Evolutionary conservation across 1,140 invertebrate species (phyloP).

Genomic region (Caenorhabditis tropicalis): DNA sequence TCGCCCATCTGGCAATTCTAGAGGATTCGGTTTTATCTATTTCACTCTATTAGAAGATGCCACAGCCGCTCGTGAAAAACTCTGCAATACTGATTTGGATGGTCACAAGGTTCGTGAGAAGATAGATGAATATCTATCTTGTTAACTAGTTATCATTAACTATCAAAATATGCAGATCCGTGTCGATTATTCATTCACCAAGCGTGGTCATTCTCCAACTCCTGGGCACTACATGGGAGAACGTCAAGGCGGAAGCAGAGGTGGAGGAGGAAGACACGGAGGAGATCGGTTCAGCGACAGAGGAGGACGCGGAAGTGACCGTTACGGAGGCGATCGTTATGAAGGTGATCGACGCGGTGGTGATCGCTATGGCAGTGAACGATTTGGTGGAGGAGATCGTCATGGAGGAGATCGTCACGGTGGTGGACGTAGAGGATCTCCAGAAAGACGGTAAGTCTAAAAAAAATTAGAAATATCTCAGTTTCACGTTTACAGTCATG

Average conservation of each 20-base stretch:
- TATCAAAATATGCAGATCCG: constrained; percentile 77
- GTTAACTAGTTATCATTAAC: not conserved
- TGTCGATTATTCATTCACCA: constrained; percentile 96
- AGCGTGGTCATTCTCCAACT: constrained; percentile 93
- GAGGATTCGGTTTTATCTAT: constrained; percentile 97
- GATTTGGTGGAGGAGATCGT: constrained; percentile 12
- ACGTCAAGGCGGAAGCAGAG: constrained; percentile 52
- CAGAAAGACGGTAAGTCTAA: not conserved
- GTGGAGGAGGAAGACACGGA: constrained; percentile 56
- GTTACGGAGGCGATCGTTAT: not conserved
- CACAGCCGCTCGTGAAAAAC: constrained; percentile 89
- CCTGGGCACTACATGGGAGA: constrained; percentile 94
- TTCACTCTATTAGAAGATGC: constrained; percentile 88
- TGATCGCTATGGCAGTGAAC: not conserved
- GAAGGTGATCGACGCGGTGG: not conserved
- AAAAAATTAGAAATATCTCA: not conserved
- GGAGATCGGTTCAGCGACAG: constrained; percentile 57
- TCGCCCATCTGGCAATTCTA: constrained; percentile 80
- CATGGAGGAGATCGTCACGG: not conserved
- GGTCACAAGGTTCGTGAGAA: constrained; percentile 50
- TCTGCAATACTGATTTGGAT: constrained; percentile 90
- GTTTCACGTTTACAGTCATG: not conserved
- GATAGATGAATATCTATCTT: not conserved
- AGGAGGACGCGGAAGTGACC: constrained; percentile 53
- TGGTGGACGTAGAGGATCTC: not conserved